phyloP scores from a whole-genome alignment of 2,888 invertebrate species.

The Agonopterix heracliana region DNA sequence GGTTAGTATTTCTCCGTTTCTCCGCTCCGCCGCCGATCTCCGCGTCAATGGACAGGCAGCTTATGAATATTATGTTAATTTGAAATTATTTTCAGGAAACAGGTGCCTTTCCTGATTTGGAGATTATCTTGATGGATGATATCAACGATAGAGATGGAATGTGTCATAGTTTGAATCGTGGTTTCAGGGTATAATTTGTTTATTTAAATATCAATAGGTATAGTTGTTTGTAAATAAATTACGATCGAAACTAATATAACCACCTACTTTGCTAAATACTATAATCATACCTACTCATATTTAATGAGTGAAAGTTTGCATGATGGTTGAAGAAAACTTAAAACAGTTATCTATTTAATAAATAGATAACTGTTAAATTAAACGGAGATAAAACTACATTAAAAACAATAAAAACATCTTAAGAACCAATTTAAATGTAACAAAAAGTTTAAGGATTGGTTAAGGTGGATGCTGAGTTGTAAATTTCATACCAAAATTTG shows the following conservation, averaged over 20 bases:
- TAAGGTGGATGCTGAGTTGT: too few species aligned
- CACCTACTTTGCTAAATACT: background rate
- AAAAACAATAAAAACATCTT: background rate
- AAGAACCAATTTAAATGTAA: too few species aligned
- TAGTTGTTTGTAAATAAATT: too few species aligned
- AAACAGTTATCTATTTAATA: too few species aligned
- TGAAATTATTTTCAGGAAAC: slow-evolving; percentile 21
- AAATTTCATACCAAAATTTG: too few species aligned
- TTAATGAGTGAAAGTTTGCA: background rate
- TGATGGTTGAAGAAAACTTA: background rate
- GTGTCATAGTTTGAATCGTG: slow-evolving; percentile 25
- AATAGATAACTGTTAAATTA: too few species aligned
- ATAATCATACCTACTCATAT: background rate
- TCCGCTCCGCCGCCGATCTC: too few species aligned
- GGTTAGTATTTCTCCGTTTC: too few species aligned
- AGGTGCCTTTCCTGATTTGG: slow-evolving; percentile 24
- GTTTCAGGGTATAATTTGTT: slow-evolving; percentile 31
- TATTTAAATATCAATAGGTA: background rate
- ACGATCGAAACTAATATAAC: too few species aligned
- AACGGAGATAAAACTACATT: background rate
- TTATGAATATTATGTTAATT: too few species aligned
- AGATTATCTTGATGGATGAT: slow-evolving; percentile 20
- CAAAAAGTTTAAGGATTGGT: too few species aligned
- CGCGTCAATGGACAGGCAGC: too few species aligned
- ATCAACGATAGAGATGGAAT: slow-evolving; percentile 17